Evolutionary conservation across 2,113 vertebrate species (phyloP), one percentile per base, ranked within the genome.

Genomic region (Oreotragus oreotragus): DNA sequence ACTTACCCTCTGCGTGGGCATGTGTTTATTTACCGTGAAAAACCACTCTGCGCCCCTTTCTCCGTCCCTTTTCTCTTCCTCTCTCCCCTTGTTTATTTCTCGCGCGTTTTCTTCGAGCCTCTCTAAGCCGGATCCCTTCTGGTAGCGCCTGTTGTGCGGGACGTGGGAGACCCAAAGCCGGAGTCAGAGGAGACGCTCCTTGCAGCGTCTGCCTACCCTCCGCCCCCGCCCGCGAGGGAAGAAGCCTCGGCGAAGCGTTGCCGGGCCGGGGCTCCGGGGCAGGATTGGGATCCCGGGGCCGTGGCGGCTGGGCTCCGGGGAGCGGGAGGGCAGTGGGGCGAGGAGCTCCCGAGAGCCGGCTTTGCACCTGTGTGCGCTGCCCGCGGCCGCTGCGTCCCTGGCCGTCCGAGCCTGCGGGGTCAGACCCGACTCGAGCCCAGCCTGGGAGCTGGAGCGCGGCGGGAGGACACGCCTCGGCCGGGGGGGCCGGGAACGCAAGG

Each of bases 311-410:
- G 60, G 53, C 76, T n/a, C 62, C 27, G 21, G 5, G 0, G 62
- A 36, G 93, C 53, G 19, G 45, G 43, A 7, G 30, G 64, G 58
- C 88, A 28, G 90, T 55, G 79, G 43, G 5, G 81, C n/a, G 93
- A 8, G 85, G 60, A n/a, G 92, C 76, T 55, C 36, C 36, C n/a
- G 47, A 8, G 66, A 62, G 73, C 91, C 3, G 84, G 84, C 70
- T 85, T 27, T 87, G 97, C 97, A 96, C 98, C 98, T 97, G 97
- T 58, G 85, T 8, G 62, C 51, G 91, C 89, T 6, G 64, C 66
- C 0, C 4, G 51, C 17, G 30, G 88, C 66, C 53, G 5, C 77
- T 2, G 77, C 93, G 62, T 33, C 64, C 47, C 16, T 17, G 1
- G 60, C 27, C 15, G 53, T 80, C 39, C 1, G 51, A 73, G 58